Base-by-base conservation (phyloP, 2,888 invertebrate species). In the Drepanosiphum platanoidis region DNA sequence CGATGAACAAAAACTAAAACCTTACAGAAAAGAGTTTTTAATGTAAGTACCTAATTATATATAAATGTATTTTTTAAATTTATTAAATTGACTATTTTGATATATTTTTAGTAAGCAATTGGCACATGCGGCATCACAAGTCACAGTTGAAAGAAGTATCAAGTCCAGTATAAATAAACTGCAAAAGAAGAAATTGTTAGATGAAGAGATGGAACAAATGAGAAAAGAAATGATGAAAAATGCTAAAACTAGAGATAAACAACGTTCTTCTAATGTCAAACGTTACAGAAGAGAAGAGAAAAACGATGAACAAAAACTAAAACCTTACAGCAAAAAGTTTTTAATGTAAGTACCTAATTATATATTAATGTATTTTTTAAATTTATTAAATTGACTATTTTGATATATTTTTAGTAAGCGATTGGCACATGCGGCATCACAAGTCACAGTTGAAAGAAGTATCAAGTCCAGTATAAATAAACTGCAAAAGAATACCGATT, bases 151-250 rank as follows among this genome's bases (percentile, higher is more conserved):
- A 89, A 93, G 94, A 87, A 92, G 97, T 88, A 94, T 98, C 78
- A 95, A 94, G 89, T 93, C 97, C 22, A 98, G 97, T 89, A 93
- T 95, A 70, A 95, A 97, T 90, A 95, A 96, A 88, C 95, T 97
- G 87, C 97, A 98, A 84, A 87, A 80, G 36, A 77, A 72, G 9
- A 87, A 87, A 74, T 61, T 88, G 22, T 86, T 87, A n/a, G 88
- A 88, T 66, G 86, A 87, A 81, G 88, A 88, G 86, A 88, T 87
- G 77, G 87, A 88, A 30, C 84, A 71, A 68, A 86, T 80, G 71
- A 84, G 88, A 74, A 87, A 87, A 61, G 88, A 88, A 86, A 88
- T 88, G 88, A 87, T 88, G 87, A 74, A 84, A 7, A 87, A 88
- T 87, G 88, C 87, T n/a, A 86, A 87, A 75, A 87, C 87, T 87